Percentiles rank a stretch among this genome's conserved stretches.
These are phyloP conservation scores for Bos taurus DNA, from an alignment of 2,113 vertebrate species.

Conservation along the genomic window DNA sequence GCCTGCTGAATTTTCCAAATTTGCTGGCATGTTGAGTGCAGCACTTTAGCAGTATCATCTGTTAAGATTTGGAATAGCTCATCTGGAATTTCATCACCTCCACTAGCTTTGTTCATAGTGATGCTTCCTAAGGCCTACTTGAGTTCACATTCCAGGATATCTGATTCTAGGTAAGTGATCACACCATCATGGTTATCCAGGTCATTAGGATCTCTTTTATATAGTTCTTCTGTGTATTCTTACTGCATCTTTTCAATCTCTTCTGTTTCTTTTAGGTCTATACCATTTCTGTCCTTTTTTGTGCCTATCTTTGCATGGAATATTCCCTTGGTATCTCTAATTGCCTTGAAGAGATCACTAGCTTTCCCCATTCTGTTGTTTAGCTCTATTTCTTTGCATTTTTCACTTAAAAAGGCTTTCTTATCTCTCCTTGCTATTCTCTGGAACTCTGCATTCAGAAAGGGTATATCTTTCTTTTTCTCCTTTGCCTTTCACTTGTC, in stretches of 20 bases:
- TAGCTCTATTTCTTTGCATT: neutral
- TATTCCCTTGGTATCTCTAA: neutral
- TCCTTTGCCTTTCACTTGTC: neutral
- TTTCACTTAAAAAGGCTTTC: neutral
- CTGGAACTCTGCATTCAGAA: neutral
- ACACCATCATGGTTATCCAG: neutral
- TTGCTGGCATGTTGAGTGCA: neutral
- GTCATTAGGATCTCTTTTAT: neutral
- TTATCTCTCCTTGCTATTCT: neutral
- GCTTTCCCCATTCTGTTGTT: neutral
- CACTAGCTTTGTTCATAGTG: neutral
- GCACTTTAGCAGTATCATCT: neutral
- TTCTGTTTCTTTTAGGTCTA: neutral
- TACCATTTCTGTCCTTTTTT: neutral
- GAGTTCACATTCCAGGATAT: neutral
- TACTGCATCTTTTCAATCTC: neutral
- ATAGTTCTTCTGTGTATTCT: neutral
- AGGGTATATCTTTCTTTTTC: neutral
- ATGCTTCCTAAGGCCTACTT: neutral
- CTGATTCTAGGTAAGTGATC: neutral
- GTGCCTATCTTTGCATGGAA: neutral
- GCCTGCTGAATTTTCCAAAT: neutral
- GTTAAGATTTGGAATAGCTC: neutral
- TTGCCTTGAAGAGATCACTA: neutral
- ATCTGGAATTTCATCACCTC: neutral